Base-by-base conservation (phyloP, 1,140 invertebrate species). In the Musca domestica region DNA sequence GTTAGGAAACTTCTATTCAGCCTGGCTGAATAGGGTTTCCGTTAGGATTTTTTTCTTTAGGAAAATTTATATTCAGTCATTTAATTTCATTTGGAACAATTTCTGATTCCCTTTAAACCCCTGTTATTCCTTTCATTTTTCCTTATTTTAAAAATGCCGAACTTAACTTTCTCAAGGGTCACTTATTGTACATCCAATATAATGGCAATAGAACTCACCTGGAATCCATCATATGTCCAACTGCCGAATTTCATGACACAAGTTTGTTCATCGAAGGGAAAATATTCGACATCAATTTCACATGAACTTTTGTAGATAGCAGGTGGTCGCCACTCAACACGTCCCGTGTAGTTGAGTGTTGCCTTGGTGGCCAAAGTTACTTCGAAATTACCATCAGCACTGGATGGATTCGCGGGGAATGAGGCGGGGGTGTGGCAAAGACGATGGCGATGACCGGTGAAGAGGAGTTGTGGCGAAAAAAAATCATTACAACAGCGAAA, bases 361-460 rank as follows among this genome's bases (percentile, higher is more conserved):
- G 94, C 95, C 86, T 96, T 96, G 74, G 95, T 96, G 83, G 94
- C 92, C 83, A 96, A 87, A 71, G 95, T 96, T 83, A 96, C 94
- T 85, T 98, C 95, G 86, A 96, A 97, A 87, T 97, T 96, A 77
- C 95, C 95, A 84, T 97, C 95, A 81, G 95, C 95, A 88, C 94
- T 96, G 3, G 23, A 20, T n/a, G 7, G 10, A 15, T n/a, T n/a
- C n/a, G n/a, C n/a, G n/a, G n/a, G n/a, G n/a, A n/a, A n/a, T 0
- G 17, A 9, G 17, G 17, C 47, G 17, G 47, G 47, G 17, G 47
- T 15, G 2, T 3, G 47, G 47, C 47, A 48, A 14, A 48, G 3
- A 30, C 3, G 47, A 15, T 3, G 14, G 47, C n/a, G 6, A 5
- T 10, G 48, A 17, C 19, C n/a, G 4, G 1, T 3, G 48, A 15